Percentiles rank a stretch among this genome's conserved stretches.
Conservation (phyloP, 2,113 vertebrate species). For the Tachuris rubrigastra region DNA sequence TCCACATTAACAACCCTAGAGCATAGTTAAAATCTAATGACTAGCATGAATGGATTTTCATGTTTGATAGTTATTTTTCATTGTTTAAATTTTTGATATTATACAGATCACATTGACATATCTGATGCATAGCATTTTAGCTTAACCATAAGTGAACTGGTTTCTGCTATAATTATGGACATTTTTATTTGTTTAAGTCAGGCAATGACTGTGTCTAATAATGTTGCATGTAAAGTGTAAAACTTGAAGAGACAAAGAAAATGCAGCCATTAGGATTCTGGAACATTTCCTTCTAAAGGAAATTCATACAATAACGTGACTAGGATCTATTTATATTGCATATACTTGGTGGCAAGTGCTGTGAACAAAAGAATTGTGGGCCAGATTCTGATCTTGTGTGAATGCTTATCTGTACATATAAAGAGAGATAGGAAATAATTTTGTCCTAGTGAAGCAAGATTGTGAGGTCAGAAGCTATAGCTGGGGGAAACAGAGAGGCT, state of each 20-base stretch:
- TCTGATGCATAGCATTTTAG: neutral
- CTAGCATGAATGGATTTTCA: slow-evolving; percentile 7
- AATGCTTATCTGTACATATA: neutral
- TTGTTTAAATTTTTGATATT: slow-evolving; percentile 12
- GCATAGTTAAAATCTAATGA: slow-evolving; percentile 48
- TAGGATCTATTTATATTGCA: neutral
- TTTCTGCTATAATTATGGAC: neutral
- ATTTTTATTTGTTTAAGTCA: neutral
- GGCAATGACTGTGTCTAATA: neutral
- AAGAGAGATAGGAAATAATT: neutral
- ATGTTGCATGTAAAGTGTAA: neutral
- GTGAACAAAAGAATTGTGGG: neutral
- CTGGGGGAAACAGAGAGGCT: neutral
- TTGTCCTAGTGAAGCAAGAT: neutral
- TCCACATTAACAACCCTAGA: slow-evolving; percentile 22
- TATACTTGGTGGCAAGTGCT: neutral
- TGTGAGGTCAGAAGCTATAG: neutral
- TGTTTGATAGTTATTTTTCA: slow-evolving; percentile 12
- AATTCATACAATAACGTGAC: neutral
- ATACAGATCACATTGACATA: neutral
- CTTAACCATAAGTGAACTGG: neutral
- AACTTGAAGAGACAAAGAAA: slow-evolving; percentile 17
- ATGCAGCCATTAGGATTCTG: slow-evolving; percentile 37
- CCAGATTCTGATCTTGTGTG: neutral
- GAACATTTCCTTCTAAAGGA: neutral